Percentiles rank a stretch among this genome's conserved stretches.
These are phyloP conservation scores for Thumatha senex DNA, from an alignment of 2,888 invertebrate genomes.

Conservation along the genomic window DNA sequence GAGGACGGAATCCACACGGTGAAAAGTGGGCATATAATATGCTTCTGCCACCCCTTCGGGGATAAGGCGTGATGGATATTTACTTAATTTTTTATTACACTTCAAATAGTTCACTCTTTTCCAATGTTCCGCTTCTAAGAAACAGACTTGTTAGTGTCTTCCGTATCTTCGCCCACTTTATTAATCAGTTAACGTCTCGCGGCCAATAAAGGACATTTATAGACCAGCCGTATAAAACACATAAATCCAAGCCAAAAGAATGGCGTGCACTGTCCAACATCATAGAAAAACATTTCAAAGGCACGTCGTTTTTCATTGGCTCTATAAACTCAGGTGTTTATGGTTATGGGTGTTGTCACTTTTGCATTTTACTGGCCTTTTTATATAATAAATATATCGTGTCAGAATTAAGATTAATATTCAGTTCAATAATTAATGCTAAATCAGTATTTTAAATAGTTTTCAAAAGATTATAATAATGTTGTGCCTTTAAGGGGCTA, in stretches of 20 bases:
- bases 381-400: constrained; percentile 32
- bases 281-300: constrained; percentile 77
- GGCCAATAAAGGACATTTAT: constrained; percentile 79
- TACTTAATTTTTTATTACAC: constrained; percentile 17
- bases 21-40: no score
- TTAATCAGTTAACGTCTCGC: constrained; percentile 79
- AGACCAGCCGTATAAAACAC: constrained; percentile 72
- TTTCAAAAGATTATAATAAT: no score
- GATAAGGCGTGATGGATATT: no score
- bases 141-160: constrained; percentile 65
- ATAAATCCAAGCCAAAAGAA: constrained; percentile 75
- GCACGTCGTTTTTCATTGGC: constrained; percentile 70
- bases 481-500: no score
- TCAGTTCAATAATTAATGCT: constrained; percentile 1
- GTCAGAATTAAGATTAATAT: constrained; percentile 14
- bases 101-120: constrained; percentile 32
- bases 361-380: constrained; percentile 47
- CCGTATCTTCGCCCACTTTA: constrained; percentile 77
- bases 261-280: constrained; percentile 69
- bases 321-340: constrained; percentile 76
- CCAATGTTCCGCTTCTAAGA: constrained; percentile 60
- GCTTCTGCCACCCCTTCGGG: no score
- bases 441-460: background rate
- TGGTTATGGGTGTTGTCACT: constrained; percentile 67
- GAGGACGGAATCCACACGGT: no score